A percentile compares a stretch with the other conserved stretches of the same genome.
Conservation (phyloP, 2,113 vertebrate genomes). For the Hiodon tergisus region DNA sequence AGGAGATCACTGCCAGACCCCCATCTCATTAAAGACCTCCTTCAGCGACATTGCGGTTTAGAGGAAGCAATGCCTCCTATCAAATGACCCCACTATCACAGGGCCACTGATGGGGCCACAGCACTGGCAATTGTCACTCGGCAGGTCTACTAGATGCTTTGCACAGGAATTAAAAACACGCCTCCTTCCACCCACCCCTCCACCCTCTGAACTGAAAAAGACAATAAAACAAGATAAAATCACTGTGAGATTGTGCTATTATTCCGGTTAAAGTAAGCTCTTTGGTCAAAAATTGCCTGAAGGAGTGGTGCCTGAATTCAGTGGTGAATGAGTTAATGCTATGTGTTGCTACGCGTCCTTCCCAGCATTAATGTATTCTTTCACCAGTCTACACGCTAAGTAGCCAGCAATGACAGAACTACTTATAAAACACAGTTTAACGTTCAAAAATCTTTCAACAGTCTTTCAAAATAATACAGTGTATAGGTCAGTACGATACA, state of each 20-base stretch:
- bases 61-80: conserved; percentile 33
- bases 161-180: background rate
- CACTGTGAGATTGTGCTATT: background rate
- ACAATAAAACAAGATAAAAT: background rate
- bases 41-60: conserved; percentile 30
- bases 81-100: conserved; percentile 42
- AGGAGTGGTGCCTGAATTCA: no score
- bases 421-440: no score
- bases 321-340: no score
- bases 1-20: background rate
- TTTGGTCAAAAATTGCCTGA: no score
- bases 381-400: no score
- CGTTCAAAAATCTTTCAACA: no score
- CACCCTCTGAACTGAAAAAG: background rate
- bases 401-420: no score
- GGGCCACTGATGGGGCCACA: conserved; percentile 36
- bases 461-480: no score
- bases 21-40: conserved; percentile 7
- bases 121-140: conserved; percentile 48
- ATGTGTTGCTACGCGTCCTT: no score
- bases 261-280: no score
- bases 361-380: no score
- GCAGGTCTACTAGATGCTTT: background rate
- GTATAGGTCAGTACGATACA: no score
- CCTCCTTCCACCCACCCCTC: conserved; percentile 12